Conservation (phyloP, 1,140 invertebrate genomes). For the Bacillus rossius region DNA sequence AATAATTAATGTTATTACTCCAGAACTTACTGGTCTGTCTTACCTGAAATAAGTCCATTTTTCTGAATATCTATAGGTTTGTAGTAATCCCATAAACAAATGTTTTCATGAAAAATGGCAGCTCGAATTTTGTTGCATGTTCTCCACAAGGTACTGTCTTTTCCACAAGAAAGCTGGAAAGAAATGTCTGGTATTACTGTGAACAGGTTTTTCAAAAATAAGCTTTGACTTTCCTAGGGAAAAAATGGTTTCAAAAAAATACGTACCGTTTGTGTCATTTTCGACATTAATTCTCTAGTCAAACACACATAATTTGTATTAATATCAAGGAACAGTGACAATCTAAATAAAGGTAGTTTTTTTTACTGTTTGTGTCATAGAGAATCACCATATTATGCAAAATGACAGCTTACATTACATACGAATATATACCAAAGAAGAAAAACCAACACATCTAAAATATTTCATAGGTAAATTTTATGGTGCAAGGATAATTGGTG, state of each 20-base stretch:
- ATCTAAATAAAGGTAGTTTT: too few species aligned
- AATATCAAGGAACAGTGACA: background rate
- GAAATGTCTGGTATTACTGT: background rate
- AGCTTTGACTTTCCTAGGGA: background rate
- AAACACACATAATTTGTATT: background rate
- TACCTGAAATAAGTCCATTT: slow-evolving; percentile 61
- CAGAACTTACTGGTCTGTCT: background rate
- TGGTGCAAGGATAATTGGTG: too few species aligned
- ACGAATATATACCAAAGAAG: too few species aligned
- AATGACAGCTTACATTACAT: too few species aligned
- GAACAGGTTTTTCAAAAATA: background rate
- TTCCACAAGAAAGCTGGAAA: slow-evolving; percentile 18
- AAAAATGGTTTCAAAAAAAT: background rate
- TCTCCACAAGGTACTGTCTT: slow-evolving; percentile 55
- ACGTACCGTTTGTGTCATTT: background rate
- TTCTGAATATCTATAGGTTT: slow-evolving; percentile 55
- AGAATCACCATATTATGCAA: too few species aligned
- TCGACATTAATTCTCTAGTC: background rate
- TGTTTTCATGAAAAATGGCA: slow-evolving; percentile 56
- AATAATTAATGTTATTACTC: too few species aligned
- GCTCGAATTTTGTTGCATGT: slow-evolving; percentile 68
- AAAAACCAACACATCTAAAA: too few species aligned
- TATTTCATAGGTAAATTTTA: too few species aligned
- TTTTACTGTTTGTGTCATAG: too few species aligned
- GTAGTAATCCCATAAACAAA: slow-evolving; percentile 63